phyloP scores from a whole-genome alignment of 2,113 vertebrate species.

The Archilochus colubris region DNA sequence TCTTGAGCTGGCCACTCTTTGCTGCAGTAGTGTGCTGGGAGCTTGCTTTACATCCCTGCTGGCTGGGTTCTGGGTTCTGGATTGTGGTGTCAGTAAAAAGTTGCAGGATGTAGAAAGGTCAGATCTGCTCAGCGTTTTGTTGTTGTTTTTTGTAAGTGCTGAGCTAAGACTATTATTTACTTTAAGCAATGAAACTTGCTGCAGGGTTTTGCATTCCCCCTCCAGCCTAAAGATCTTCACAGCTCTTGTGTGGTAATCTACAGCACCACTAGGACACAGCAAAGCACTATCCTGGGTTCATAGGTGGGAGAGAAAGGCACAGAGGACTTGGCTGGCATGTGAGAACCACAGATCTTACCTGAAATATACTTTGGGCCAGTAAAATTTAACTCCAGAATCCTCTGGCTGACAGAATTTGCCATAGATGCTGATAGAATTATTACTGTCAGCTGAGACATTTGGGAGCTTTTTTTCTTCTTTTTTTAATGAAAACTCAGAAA shows the following conservation, averaged over 20 bases:
- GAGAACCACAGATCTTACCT: not conserved
- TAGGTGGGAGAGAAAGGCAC: not conserved
- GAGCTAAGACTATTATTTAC: not conserved
- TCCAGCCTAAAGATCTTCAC: not conserved
- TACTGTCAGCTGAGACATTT: not conserved
- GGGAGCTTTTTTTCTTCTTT: not conserved
- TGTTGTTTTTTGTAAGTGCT: not conserved
- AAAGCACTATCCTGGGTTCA: not conserved
- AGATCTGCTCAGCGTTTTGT: not conserved
- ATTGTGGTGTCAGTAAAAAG: not conserved
- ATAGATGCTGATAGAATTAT: not conserved
- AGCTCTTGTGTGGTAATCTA: not conserved
- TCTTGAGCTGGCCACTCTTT: not conserved
- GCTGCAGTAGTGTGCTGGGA: not conserved
- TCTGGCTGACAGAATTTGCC: not conserved
- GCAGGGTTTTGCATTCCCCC: not conserved
- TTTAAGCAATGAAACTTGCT: not conserved
- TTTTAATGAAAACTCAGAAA: not conserved
- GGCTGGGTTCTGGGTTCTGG: not conserved
- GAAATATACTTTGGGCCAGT: not conserved
- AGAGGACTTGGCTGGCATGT: not conserved
- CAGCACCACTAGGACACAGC: not conserved
- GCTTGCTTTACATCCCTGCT: not conserved
- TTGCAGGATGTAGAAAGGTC: not conserved
- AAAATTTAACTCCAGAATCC: not conserved